phyloP scores from a whole-genome alignment of 2,888 invertebrate genomes.

The Drosophila picticornis region DNA sequence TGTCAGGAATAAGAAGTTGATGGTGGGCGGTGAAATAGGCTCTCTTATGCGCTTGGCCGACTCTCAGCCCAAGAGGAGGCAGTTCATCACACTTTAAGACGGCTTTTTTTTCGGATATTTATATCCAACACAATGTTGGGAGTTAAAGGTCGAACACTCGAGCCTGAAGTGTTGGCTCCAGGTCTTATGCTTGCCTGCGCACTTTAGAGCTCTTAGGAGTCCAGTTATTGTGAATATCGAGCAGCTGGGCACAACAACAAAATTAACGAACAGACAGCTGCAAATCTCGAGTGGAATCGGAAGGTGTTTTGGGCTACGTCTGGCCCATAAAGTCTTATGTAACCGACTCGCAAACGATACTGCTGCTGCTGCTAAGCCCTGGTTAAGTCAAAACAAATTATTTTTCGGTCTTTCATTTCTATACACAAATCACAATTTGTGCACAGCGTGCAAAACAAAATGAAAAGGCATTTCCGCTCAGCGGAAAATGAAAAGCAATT shows the following conservation, averaged over 20 bases:
- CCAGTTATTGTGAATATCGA: constrained; percentile 73
- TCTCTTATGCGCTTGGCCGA: constrained; percentile 34
- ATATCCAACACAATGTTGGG: constrained; percentile 22
- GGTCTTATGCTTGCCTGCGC: constrained; percentile 54
- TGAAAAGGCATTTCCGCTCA: constrained; percentile 57
- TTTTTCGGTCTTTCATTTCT: constrained; percentile 51
- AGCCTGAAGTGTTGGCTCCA: constrained; percentile 52
- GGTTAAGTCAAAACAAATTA: constrained; percentile 68
- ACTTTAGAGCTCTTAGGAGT: constrained; percentile 73
- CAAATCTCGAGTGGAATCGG: constrained; percentile 36
- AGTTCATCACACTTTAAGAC: constrained; percentile 65
- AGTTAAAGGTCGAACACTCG: constrained; percentile 51
- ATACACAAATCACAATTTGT: constrained; percentile 64
- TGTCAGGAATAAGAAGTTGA: constrained; percentile 2
- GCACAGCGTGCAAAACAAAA: constrained; percentile 53
- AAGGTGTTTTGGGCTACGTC: constrained; percentile 52
- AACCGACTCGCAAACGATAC: constrained; percentile 16
- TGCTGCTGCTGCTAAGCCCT: constrained; percentile 5
- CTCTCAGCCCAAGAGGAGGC: constrained; percentile 35
- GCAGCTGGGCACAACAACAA: constrained; percentile 32
- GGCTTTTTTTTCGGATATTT: constrained; percentile 11
- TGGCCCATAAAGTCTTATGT: constrained; percentile 28
- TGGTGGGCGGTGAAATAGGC: background rate
- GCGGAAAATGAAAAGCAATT: constrained; percentile 67
- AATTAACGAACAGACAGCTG: constrained; percentile 24